Percentiles rank a stretch among this genome's conserved stretches.
These are phyloP conservation scores for Spea bombifrons DNA, from an alignment of 2,113 vertebrate genomes.

Conservation along the genomic window DNA sequence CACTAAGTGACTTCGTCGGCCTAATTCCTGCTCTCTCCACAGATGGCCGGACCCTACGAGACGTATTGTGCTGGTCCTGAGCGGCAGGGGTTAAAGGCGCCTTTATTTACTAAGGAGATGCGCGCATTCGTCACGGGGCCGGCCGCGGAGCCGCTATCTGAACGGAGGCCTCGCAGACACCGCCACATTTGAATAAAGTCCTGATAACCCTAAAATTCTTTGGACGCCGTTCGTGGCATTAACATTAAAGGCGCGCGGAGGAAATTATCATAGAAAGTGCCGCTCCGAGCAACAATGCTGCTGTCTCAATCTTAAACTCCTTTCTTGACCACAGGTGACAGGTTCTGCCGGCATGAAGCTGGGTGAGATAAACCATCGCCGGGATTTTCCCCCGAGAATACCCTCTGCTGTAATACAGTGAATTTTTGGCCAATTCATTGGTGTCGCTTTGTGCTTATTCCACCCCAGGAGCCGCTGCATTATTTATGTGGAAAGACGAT, in stretches of 20 bases:
- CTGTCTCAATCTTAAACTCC: slow-evolving; percentile 50
- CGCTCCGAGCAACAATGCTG: slow-evolving; percentile 32
- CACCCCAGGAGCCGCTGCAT: no score
- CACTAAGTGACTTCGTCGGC: not conserved
- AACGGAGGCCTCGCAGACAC: not conserved
- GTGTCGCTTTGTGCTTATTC: no score
- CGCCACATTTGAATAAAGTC: slow-evolving; percentile 29
- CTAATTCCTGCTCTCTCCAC: no score
- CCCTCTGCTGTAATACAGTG: not conserved
- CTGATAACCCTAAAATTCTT: slow-evolving; percentile 34
- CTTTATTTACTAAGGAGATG: not conserved
- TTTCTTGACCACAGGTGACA: slow-evolving; percentile 52
- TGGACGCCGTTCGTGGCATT: not conserved
- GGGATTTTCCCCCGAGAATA: slow-evolving; percentile 60
- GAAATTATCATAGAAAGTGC: slow-evolving; percentile 38
- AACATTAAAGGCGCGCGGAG: slow-evolving; percentile 7
- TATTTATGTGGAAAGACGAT: no score
- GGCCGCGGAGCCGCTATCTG: not conserved
- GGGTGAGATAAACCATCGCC: slow-evolving; percentile 51
- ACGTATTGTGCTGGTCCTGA: no score
- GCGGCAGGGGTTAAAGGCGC: slow-evolving; percentile 15
- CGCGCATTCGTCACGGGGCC: not conserved
- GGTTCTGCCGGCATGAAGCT: slow-evolving; percentile 50
- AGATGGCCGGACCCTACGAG: no score
- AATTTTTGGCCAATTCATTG: no score